Evolutionary conservation across 2,888 invertebrate species (phyloP).

Genomic region (Micoletzkya japonica): DNA sequence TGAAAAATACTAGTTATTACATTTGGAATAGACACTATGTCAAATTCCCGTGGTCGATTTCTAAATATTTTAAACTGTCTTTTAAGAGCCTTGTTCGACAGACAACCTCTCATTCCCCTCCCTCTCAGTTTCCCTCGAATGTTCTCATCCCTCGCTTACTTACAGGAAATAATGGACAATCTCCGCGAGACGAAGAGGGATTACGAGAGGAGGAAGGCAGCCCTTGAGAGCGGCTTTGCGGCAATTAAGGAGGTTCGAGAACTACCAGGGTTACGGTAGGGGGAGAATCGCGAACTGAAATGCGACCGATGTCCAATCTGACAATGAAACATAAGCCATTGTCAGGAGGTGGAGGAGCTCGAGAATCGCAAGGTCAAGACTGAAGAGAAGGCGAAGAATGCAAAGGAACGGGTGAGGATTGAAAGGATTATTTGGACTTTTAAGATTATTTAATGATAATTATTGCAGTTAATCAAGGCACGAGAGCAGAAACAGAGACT

Average conservation of each 20-base stretch:
- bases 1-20: background rate
- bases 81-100: background rate
- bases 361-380: conserved; percentile 18
- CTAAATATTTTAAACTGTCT: background rate
- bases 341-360: conserved; percentile 21
- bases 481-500: conserved; percentile 10
- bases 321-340: background rate
- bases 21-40: background rate
- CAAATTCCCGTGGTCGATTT: background rate
- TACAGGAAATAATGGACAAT: conserved; percentile 17
- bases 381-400: conserved; percentile 13
- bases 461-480: conserved; percentile 4
- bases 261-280: background rate
- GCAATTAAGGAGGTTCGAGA: conserved; percentile 16
- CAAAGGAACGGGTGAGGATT: background rate
- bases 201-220: conserved; percentile 26
- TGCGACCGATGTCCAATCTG: no score
- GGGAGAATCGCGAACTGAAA: background rate
- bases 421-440: background rate
- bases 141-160: background rate
- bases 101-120: background rate
- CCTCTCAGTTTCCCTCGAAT: no score
- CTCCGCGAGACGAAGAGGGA: conserved; percentile 21
- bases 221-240: conserved; percentile 20
- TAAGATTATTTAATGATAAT: background rate